These are phyloP conservation scores for Caenorhabditis inopinata DNA, from an alignment of 1,140 invertebrate species.

Conservation along the genomic window DNA sequence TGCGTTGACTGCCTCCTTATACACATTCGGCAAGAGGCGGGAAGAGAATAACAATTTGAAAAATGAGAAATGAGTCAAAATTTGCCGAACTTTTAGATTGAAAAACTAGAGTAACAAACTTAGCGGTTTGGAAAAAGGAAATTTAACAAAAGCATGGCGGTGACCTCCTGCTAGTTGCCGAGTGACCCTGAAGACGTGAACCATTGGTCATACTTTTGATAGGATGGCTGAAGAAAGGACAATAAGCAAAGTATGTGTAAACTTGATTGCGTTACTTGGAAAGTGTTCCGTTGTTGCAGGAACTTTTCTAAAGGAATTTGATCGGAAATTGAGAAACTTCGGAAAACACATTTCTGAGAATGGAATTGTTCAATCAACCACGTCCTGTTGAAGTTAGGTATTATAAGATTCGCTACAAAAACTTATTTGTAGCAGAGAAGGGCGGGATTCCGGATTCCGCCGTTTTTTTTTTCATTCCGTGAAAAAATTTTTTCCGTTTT, in stretches of 20 bases:
- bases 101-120: background rate
- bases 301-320: too few relatives aligned
- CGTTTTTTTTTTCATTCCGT: too few relatives aligned
- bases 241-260: background rate
- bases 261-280: too few relatives aligned
- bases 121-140: background rate
- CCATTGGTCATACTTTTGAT: background rate
- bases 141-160: background rate
- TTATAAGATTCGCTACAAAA: too few relatives aligned
- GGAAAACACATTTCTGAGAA: too few relatives aligned
- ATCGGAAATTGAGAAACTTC: too few relatives aligned
- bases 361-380: too few relatives aligned
- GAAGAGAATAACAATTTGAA: background rate
- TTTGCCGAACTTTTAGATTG: background rate
- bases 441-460: too few relatives aligned
- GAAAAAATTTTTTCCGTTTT: too few relatives aligned
- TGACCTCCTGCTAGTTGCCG: background rate
- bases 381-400: too few relatives aligned
- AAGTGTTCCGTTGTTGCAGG: background rate
- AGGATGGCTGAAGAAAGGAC: background rate
- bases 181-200: background rate
- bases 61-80: slow-evolving; percentile 23
- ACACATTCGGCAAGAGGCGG: slow-evolving; percentile 4
- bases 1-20: background rate
- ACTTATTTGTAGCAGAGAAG: too few relatives aligned